Evolutionary conservation across 2,888 invertebrate species (phyloP), one percentile per base, ranked within the genome.

Genomic region (Ferrisia virgata): DNA sequence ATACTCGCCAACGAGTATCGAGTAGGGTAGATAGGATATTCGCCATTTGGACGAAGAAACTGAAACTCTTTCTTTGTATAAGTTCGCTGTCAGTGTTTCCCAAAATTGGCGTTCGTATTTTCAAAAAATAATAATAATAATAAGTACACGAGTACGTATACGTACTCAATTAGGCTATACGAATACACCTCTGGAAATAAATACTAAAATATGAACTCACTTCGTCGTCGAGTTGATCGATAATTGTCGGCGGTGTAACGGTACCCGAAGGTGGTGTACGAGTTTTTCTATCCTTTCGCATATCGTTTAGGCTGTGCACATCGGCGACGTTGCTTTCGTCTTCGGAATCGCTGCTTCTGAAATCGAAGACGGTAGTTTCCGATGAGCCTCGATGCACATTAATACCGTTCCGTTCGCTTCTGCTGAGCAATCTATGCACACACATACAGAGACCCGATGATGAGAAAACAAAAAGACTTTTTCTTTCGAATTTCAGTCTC

Each of bases 301-400:
- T 93, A 86, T 92, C 92, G 86, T 92, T 92, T 87, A 93, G 90
- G 15, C 93, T 92, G 87, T 93, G 93, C 85, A 92, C 89, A 88
- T 93, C 93, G 31, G 93, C 87, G 6, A 90, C 90, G 13, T 91
- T 90, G 90, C 90, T 90, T 87, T 92, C 92, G 47, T 90, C 89
- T 88, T 94, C 93, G 22, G 92, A 91, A 86, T 92, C 92, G 82
- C 91, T 91, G 86, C 92, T 92, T 15, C 91, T 90, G 87, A 92
- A 92, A 88, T 92, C 92, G 87, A 92, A 92, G 58, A 92, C 91
- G 28, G 92, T 92, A 1, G 92, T 91, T 87, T 92, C 92, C n/a
- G 91, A 91, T 8, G 92, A 91, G 86, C 91, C 91, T 69, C 91
- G 88, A 53, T 81, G 78, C 11, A 72, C 84, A n/a, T 84, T 84